Evolutionary conservation across 2,113 vertebrate species (phyloP).

Genomic region (Caranx melampygus): DNA sequence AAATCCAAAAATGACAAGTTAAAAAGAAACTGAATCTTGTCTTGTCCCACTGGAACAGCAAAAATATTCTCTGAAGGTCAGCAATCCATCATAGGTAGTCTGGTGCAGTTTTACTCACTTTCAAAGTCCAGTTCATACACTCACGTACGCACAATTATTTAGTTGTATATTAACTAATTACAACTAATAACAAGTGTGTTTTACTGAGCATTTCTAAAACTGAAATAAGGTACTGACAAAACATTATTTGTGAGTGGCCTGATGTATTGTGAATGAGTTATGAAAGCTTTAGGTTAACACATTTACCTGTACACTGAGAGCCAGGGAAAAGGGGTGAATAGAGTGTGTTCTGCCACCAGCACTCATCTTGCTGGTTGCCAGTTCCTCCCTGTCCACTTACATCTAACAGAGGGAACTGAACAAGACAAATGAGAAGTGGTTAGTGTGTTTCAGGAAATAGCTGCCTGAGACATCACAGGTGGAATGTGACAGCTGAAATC

Average conservation of each 20-base stretch:
- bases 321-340: conserved; percentile 93
- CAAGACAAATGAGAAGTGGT: conserved; percentile 55
- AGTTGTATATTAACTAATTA: neutral
- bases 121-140: neutral
- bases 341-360: conserved; percentile 97
- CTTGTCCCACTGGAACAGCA: too few relatives aligned
- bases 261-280: neutral
- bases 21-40: too few relatives aligned
- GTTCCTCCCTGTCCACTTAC: conserved; percentile 87
- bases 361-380: conserved; percentile 90
- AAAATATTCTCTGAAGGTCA: too few relatives aligned
- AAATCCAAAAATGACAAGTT: too few relatives aligned
- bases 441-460: conserved; percentile 37
- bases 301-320: conserved; percentile 93
- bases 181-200: too few relatives aligned
- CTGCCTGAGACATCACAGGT: neutral
- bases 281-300: neutral
- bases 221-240: neutral
- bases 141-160: neutral
- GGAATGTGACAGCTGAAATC: conserved; percentile 16
- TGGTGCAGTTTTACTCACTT: neutral
- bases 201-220: neutral
- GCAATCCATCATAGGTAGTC: too few relatives aligned
- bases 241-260: neutral
- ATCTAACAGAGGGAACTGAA: conserved; percentile 88